phyloP scores from a whole-genome alignment of 2,797 vertebrate genomes.

The Erpetoichthys calabaricus region DNA sequence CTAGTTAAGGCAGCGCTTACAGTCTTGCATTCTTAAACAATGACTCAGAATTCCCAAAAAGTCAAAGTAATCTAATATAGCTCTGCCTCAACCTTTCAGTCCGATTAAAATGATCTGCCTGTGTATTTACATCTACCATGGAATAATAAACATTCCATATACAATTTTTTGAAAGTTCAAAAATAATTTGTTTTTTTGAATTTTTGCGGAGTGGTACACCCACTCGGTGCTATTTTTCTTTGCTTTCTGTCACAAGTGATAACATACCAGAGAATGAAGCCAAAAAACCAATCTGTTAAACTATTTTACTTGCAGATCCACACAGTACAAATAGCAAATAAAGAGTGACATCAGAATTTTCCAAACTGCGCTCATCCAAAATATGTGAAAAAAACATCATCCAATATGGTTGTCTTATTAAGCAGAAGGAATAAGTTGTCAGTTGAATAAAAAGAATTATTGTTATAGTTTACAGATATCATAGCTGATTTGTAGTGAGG shows the following conservation, averaged over 20 bases:
- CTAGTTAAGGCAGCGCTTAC: constrained; percentile 5
- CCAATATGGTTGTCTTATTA: too few relatives aligned
- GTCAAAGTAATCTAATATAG: constrained; percentile 1
- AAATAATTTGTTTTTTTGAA: constrained; percentile 27
- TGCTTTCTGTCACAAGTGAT: constrained; percentile 32
- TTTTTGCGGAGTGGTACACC: constrained; percentile 22
- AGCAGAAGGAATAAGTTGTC: too few relatives aligned
- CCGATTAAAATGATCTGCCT: constrained; percentile 16
- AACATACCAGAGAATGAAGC: constrained; percentile 19
- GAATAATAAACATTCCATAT: neutral
- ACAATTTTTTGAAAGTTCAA: constrained; percentile 20
- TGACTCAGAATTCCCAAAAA: constrained; percentile 4
- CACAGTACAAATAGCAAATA: constrained; percentile 11
- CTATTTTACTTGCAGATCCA: constrained; percentile 21
- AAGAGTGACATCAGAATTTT: too few relatives aligned
- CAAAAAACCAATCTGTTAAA: constrained; percentile 13
- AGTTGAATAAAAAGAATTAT: too few relatives aligned
- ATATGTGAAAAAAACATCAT: too few relatives aligned
- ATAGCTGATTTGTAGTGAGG: too few relatives aligned
- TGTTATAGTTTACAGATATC: too few relatives aligned
- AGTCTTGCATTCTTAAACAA: constrained; percentile 1
- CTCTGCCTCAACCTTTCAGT: constrained; percentile 3
- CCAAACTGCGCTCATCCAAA: too few relatives aligned
- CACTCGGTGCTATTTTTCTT: constrained; percentile 38
- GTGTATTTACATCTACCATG: constrained; percentile 5